Conservation (phyloP, 2,888 invertebrate species). For the Thymelicus lineola region DNA sequence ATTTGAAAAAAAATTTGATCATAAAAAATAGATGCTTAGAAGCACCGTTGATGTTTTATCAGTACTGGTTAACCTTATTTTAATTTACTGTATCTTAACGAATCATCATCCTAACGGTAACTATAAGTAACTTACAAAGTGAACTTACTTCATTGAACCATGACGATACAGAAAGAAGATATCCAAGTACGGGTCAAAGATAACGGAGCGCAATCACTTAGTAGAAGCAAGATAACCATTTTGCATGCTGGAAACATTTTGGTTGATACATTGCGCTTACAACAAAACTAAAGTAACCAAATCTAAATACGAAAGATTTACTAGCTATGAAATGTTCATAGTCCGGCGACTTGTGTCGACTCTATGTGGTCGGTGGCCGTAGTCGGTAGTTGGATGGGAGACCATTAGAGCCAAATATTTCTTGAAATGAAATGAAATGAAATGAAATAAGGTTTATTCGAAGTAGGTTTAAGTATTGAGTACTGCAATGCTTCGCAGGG, state of each 20-base stretch:
- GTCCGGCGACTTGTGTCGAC: too few species aligned
- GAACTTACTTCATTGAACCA: slow-evolving; percentile 25
- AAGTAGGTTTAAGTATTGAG: too few species aligned
- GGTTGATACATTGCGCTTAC: not conserved
- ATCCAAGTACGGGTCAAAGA: slow-evolving; percentile 28
- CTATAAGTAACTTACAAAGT: slow-evolving; percentile 17
- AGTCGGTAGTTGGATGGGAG: too few species aligned
- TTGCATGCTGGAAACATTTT: not conserved
- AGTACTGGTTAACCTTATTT: slow-evolving; percentile 20
- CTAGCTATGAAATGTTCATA: too few species aligned
- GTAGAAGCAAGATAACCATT: not conserved
- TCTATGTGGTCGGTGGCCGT: too few species aligned
- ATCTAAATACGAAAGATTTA: too few species aligned
- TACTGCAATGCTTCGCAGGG: too few species aligned
- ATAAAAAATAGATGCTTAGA: not conserved
- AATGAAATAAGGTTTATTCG: too few species aligned
- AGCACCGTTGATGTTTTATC: slow-evolving; percentile 1
- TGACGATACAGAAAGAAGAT: slow-evolving; percentile 24
- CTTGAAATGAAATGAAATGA: too few species aligned
- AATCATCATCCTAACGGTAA: slow-evolving; percentile 32
- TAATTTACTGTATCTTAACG: slow-evolving; percentile 23
- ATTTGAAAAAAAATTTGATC: not conserved
- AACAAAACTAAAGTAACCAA: too few species aligned
- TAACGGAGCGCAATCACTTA: slow-evolving; percentile 19
- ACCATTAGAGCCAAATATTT: too few species aligned